phyloP scores from a whole-genome alignment of 2,113 vertebrate genomes.

The Euleptes europaea region DNA sequence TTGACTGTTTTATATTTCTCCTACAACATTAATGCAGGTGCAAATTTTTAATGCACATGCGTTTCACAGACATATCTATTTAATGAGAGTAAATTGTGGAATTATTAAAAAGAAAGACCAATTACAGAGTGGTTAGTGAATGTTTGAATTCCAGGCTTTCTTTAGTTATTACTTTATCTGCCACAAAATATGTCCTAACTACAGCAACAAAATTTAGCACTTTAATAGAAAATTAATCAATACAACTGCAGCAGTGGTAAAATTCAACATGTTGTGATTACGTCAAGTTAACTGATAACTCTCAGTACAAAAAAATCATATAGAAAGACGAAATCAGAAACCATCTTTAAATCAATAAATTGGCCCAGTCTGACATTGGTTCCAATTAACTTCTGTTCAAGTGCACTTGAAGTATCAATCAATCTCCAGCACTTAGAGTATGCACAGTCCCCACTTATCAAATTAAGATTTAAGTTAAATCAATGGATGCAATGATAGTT shows the following conservation, averaged over 20 bases:
- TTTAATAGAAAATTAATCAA: constrained; percentile 64
- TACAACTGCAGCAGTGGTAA: constrained; percentile 50
- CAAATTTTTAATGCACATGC: background rate
- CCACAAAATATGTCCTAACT: constrained; percentile 20
- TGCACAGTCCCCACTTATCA: constrained; percentile 65
- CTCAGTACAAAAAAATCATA: constrained; percentile 46
- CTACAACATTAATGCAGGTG: background rate
- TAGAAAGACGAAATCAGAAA: constrained; percentile 60
- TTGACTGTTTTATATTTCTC: background rate
- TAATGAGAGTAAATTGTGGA: background rate
- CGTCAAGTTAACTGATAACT: constrained; percentile 39
- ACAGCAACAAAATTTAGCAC: constrained; percentile 40
- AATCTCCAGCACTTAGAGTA: constrained; percentile 57
- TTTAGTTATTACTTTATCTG: constrained; percentile 25
- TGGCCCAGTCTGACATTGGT: background rate
- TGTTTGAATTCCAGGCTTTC: background rate
- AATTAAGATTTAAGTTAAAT: constrained; percentile 67
- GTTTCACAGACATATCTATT: background rate
- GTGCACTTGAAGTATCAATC: constrained; percentile 63
- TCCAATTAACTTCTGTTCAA: constrained; percentile 62
- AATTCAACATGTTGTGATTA: constrained; percentile 63
- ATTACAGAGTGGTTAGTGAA: background rate
- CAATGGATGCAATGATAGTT: constrained; percentile 58
- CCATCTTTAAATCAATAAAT: constrained; percentile 25
- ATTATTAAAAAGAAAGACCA: background rate